Base-by-base conservation (phyloP, 2,113 vertebrate species). In the Pteruthius melanotis region DNA sequence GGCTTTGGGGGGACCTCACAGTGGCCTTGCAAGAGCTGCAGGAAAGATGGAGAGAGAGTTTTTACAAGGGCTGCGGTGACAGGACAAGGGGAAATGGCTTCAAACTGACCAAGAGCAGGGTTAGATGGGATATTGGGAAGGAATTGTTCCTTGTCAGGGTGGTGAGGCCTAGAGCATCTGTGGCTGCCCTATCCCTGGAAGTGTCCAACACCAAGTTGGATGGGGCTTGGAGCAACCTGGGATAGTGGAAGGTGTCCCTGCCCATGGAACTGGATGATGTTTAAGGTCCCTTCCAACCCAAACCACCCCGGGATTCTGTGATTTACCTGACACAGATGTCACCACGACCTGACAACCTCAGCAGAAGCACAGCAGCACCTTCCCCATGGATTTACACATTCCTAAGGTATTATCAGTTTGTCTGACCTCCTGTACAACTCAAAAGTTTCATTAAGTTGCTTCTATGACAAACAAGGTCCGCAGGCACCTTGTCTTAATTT, bases 111-210 rank as follows among this genome's bases (percentile, higher is more conserved):
- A 3, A 59, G 13, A 14, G 35, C 2, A 40, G 30, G 18, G 12
- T 22, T 13, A 16, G 63, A 4, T 8, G 0, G 31, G 54, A 4
- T 42, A 3, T 14, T 4, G 1, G 26, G 54, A 3, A 42, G 35
- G 31, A 83, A 28, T 7, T 53, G 5, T 2, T 9, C 24, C 28
- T 60, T 52, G 61, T 0, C 7, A 68, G 20, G 45, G 64, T 13
- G 33, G 33, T 2, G 0, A 68, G 44, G 26, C 20, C n/a, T 42
- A 75, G 60, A 60, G n/a, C 0, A 53, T n/a, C 45, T 82, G 60
- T 7, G 77, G 69, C 54, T 77, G 54, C 16, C 40, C 65, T 40
- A 76, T 35, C 61, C 47, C n/a, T 69, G 54, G 24, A 0, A 40
- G 39, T 31, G 47, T 0, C 78, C 87, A 40, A 89, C 12, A 30